Base-by-base conservation (phyloP, 2,888 invertebrate genomes). In the Tachystola acroxantha region DNA sequence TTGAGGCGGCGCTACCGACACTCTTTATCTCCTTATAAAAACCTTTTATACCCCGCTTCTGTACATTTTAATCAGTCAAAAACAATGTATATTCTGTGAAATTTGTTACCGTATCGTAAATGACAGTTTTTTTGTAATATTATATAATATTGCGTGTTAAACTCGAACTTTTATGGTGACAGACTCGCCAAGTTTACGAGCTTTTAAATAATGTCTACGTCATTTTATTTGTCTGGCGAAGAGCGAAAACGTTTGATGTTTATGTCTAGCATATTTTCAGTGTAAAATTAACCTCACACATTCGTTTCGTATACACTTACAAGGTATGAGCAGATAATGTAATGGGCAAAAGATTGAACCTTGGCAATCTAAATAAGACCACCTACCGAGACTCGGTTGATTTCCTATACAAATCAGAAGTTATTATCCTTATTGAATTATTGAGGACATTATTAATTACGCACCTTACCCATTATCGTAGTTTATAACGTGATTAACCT, bases 41-140 rank as follows among this genome's bases (percentile, higher is more conserved):
- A 73, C 64, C 65, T 68, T 71, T 76, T 71, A 68, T 66, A 61
- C 56, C 53, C 63, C 59, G 76, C 84, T 78, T 73, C 79, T 77
- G 71, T 84, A 80, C 81, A 85, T 85, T 78, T 82, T 81, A 81
- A 85, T 80, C 72, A 80, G 73, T 46, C 57, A 64, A 67, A 74
- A 73, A 69, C 66, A 64, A 65, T 64, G 53, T 57, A 53, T 57
- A 60, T 82, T 80, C 78, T 67, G 50, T 69, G 78, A 80, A 82
- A 73, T 78, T 74, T 57, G 70, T 78, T 68, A 66, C 63, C 64
- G 64, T 63, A 66, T 77, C 70, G 63, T 79, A 70, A 77, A 77
- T 53, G 65, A 64, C 60, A 64, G 54, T 52, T 53, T 69, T 67
- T 67, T 64, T 73, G 63, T 73, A 67, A 59, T 72, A 72, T n/a